These are phyloP conservation scores for Climacteris rufus DNA, from an alignment of 2,113 vertebrate species.

Conservation along the genomic window DNA sequence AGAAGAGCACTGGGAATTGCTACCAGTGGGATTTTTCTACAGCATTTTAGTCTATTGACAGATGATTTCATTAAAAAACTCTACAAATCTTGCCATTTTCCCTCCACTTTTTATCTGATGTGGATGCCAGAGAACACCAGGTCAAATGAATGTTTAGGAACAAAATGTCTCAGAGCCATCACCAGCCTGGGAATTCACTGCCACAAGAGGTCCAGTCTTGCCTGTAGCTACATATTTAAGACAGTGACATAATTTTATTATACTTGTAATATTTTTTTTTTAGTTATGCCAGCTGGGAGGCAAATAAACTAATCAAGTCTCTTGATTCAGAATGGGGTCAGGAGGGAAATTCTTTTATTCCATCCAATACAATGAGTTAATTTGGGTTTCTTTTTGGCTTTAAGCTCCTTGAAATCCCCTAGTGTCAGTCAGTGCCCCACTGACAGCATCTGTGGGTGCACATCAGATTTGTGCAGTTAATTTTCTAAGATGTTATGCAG, in stretches of 20 bases:
- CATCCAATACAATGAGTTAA: neutral
- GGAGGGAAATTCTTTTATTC: neutral
- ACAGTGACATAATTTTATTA: constrained; percentile 25
- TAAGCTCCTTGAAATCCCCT: neutral
- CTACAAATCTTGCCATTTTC: neutral
- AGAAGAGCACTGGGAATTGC: neutral
- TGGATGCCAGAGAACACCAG: neutral
- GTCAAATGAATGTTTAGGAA: neutral
- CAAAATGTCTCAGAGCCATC: neutral
- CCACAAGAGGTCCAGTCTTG: neutral
- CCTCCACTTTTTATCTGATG: neutral
- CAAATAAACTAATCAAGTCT: neutral
- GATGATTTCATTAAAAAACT: neutral
- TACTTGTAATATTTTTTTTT: neutral
- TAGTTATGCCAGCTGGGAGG: neutral
- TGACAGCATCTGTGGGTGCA: neutral
- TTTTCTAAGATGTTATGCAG: neutral
- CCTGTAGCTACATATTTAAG: constrained; percentile 1
- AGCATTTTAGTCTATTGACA: neutral
- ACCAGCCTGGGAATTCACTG: constrained; percentile 10
- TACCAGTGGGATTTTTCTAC: neutral
- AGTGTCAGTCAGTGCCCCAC: neutral
- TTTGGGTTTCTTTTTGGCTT: neutral
- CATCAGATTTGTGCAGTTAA: neutral
- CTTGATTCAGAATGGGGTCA: neutral